Percentiles rank a stretch among this genome's conserved stretches.
phyloP scores from a whole-genome alignment of 2,888 invertebrate species.

The Actias luna region DNA sequence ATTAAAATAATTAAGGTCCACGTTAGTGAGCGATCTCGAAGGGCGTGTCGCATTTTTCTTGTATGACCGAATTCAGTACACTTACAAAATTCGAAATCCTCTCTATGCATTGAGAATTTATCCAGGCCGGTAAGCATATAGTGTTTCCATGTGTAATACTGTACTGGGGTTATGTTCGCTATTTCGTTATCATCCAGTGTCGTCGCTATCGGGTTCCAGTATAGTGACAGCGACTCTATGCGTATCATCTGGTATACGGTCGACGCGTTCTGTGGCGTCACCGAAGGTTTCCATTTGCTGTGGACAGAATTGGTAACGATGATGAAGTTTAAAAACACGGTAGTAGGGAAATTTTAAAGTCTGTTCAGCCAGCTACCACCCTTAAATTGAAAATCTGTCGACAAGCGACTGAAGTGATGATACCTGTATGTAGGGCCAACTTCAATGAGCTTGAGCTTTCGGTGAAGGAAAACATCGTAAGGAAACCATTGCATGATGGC shows the following conservation, averaged over 20 bases:
- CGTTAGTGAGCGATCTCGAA: too few relatives aligned
- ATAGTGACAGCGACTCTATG: constrained; percentile 88
- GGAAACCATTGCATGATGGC: too few relatives aligned
- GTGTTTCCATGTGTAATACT: constrained; percentile 88
- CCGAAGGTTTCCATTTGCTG: constrained; percentile 89
- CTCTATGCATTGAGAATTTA: constrained; percentile 88
- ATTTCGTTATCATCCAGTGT: constrained; percentile 79
- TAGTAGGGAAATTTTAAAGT: too few relatives aligned
- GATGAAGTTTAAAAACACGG: neutral
- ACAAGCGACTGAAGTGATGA: too few relatives aligned
- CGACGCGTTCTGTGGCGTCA: constrained; percentile 81
- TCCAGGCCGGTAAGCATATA: constrained; percentile 88
- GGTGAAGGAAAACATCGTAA: too few relatives aligned
- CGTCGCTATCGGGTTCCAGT: constrained; percentile 86
- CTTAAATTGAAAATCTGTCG: too few relatives aligned
- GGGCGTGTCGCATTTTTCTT: too few relatives aligned
- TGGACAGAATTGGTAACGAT: constrained; percentile 27
- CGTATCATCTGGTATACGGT: constrained; percentile 88
- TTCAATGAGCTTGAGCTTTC: too few relatives aligned
- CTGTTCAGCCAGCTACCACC: too few relatives aligned
- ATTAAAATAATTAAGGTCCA: too few relatives aligned
- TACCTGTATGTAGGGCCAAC: too few relatives aligned
- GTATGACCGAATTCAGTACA: constrained; percentile 27
- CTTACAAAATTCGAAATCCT: constrained; percentile 91
- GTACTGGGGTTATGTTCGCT: constrained; percentile 75